Conservation (phyloP, 2,888 invertebrate species). For the Drosophila atroscutellata region DNA sequence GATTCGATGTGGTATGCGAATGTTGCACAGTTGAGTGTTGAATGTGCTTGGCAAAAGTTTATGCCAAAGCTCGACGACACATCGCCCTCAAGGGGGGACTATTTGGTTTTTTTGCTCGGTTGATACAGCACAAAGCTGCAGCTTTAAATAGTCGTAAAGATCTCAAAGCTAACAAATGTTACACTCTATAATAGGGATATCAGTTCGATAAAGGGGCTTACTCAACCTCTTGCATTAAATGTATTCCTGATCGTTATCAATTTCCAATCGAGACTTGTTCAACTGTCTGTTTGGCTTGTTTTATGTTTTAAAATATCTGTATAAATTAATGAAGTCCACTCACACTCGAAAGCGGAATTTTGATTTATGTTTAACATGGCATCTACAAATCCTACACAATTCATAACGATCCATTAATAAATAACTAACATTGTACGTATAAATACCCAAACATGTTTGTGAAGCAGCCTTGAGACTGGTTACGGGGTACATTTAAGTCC, state of each 20-base stretch:
- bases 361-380: neutral
- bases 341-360: neutral
- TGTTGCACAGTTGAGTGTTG: conserved; percentile 43
- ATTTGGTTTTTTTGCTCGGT: conserved; percentile 23
- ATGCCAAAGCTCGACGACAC: conserved; percentile 44
- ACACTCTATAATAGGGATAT: conserved; percentile 1
- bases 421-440: neutral
- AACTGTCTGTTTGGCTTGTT: neutral
- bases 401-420: conserved; percentile 5
- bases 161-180: conserved; percentile 34
- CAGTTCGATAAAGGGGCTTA: neutral
- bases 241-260: neutral
- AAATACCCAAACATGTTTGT: neutral
- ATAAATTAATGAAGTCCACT: neutral
- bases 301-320: neutral
- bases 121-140: conserved; percentile 35
- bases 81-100: neutral
- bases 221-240: neutral
- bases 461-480: neutral
- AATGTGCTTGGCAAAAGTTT: conserved; percentile 57
- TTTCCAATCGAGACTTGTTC: neutral
- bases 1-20: conserved; percentile 43
- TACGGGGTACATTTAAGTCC: conserved; percentile 10
- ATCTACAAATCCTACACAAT: neutral
- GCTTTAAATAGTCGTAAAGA: conserved; percentile 43